Evolutionary conservation across 2,888 invertebrate species (phyloP).

Genomic region (Marronus borbonicus): DNA sequence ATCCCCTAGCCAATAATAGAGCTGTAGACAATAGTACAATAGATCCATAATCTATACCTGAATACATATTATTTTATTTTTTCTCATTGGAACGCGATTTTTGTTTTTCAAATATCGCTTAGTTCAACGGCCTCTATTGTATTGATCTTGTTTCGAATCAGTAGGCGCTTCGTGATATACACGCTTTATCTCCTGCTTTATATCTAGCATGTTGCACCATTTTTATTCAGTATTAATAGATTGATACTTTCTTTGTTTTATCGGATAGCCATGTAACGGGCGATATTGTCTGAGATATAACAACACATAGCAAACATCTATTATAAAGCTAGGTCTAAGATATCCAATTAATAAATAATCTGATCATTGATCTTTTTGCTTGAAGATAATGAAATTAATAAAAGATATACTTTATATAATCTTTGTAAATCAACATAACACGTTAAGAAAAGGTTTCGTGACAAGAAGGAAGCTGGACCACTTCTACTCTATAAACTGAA

Average conservation of each 20-base stretch:
- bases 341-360: no score
- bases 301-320: no score
- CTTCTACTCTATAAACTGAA: no score
- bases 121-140: constrained; percentile 30
- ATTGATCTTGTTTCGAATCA: constrained; percentile 16
- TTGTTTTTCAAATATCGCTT: constrained; percentile 35
- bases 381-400: no score
- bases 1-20: constrained; percentile 39
- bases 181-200: not conserved
- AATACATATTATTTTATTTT: constrained; percentile 40
- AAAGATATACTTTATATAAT: no score
- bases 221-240: not conserved
- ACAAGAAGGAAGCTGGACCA: no score
- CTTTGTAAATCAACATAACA: no score
- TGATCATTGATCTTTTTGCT: no score
- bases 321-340: no score
- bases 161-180: not conserved
- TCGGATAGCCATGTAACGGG: not conserved
- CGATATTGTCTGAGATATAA: no score
- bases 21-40: constrained; percentile 49
- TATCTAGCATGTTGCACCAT: not conserved
- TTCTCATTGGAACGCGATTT: constrained; percentile 14
- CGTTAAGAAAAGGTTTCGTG: no score
- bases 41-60: constrained; percentile 46
- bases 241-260: not conserved